These are phyloP conservation scores for Hypomecis atomaria DNA, from an alignment of 2,888 invertebrate genomes.

Conservation along the genomic window DNA sequence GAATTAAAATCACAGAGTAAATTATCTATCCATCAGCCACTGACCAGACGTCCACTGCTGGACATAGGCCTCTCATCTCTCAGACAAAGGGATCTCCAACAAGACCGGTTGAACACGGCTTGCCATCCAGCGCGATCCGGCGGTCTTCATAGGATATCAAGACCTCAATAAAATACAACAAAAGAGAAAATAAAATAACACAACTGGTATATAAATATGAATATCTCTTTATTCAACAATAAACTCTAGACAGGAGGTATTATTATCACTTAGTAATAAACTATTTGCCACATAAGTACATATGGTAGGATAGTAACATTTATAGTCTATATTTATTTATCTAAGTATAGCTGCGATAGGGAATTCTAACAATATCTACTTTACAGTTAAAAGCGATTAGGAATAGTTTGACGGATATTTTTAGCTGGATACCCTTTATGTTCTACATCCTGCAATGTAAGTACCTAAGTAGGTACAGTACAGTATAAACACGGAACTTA, in stretches of 20 bases:
- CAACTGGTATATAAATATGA: conserved; percentile 68
- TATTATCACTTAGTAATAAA: conserved; percentile 54
- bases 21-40: no score
- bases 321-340: conserved; percentile 24
- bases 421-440: not conserved
- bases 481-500: no score
- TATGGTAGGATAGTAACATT: conserved; percentile 28
- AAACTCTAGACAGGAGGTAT: conserved; percentile 81
- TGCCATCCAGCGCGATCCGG: no score
- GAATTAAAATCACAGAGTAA: no score
- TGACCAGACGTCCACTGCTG: no score
- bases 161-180: no score
- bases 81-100: no score
- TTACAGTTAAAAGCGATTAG: conserved; percentile 32
- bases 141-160: no score
- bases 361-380: conserved; percentile 26
- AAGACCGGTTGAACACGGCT: no score
- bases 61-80: no score
- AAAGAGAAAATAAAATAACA: no score
- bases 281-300: conserved; percentile 38
- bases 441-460: not conserved
- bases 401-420: conserved; percentile 22
- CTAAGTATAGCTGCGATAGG: conserved; percentile 18
- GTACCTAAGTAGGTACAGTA: no score
- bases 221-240: conserved; percentile 83